phyloP scores from a whole-genome alignment of 2,797 vertebrate genomes.

The Crypturellus tataupa region DNA sequence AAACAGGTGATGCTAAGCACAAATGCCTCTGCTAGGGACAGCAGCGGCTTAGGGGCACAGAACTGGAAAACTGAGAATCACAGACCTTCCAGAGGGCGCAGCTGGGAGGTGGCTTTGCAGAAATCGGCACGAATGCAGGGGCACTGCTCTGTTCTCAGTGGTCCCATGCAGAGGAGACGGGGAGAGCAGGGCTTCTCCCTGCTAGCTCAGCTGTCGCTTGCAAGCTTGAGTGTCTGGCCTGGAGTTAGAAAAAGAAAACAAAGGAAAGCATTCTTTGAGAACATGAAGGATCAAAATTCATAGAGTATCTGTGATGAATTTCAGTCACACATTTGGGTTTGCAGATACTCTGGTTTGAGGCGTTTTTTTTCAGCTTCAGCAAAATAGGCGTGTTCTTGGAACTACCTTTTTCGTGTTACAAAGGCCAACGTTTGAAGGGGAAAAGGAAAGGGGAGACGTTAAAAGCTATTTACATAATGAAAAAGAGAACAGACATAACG shows the following conservation, averaged over 20 bases:
- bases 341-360: neutral
- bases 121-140: rapidly evolving
- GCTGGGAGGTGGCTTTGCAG: neutral
- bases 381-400: neutral
- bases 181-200: neutral
- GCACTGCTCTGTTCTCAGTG: neutral
- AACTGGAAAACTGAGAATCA: neutral
- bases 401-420: neutral
- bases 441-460: neutral
- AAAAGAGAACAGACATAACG: conserved; percentile 4
- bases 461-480: conserved; percentile 15
- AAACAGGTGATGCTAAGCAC: neutral
- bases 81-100: rapidly evolving
- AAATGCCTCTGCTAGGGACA: neutral
- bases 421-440: neutral
- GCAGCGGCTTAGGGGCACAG: neutral
- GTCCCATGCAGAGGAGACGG: neutral
- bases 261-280: neutral
- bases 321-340: neutral
- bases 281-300: neutral
- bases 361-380: neutral
- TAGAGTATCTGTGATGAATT: neutral
- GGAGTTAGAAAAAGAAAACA: neutral
- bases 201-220: neutral
- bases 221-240: rapidly evolving